Evolutionary conservation across 2,888 invertebrate species (phyloP), one percentile per base, ranked within the genome.

Genomic region (Rotaria sp.): DNA sequence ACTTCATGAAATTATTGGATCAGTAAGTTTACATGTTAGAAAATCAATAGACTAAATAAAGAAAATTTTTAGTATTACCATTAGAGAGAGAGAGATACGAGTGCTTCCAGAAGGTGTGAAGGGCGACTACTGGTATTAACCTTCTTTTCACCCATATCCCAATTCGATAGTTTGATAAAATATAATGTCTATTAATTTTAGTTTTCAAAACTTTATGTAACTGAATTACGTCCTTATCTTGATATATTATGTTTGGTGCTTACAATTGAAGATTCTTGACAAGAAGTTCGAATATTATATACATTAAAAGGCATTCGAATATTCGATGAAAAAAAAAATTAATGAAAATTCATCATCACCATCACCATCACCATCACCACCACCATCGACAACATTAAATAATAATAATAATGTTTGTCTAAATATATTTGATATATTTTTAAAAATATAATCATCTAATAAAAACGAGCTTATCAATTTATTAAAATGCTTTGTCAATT

Each of bases 391-490:
- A 74, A 74, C 74, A 10, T 21, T 2, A 21, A 21, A 15, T 74
- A 15, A 11, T 10, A 15, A 35, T 74, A 15, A 35, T 21, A 15
- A 15, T 1, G 5, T 15, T 18, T 38, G 38, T 21, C 74, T 85
- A 89, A 97, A 97, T 0, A 93, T 97, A 86, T 93, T 97, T 89
- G 97, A 97, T 90, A 97, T 95, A 87, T 96, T 97, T 90, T 94
- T 94, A 89, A 94, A 95, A 87, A 95, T 96, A 87, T 96, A 96
- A 92, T 95, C 94, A 88, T 96, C 96, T 92, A 96, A 96, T 92
- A 97, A 92, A 97, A 97, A 92, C 93, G 97, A 88, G 96, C 96
- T 88, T 97, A 97, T 92, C 96, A 96, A 92, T 97, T 96, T 92
- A 95, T 97, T 88, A 97, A n/a, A n/a, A n/a, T n/a, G n/a, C n/a